Evolutionary conservation across 1,140 invertebrate genomes (phyloP).

Genomic region (Scaptomyza montana): DNA sequence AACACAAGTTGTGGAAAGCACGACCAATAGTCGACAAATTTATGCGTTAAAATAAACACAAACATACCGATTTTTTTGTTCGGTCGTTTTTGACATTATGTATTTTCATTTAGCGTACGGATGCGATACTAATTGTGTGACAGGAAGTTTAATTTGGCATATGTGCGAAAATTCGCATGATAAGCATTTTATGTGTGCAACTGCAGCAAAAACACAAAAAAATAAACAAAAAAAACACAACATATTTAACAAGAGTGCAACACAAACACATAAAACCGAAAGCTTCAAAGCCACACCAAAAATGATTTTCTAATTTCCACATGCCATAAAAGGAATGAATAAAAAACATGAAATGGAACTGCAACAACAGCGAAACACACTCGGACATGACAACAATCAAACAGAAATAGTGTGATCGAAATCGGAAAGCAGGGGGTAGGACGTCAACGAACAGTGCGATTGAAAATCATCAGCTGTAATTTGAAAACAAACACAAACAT

Average conservation of each 20-base stretch:
- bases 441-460: neutral
- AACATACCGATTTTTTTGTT: conserved; percentile 33
- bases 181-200: conserved; percentile 17
- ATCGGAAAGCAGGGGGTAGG: neutral
- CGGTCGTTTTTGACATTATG: conserved; percentile 19
- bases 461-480: conserved; percentile 69
- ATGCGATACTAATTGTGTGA: conserved; percentile 42
- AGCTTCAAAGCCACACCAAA: conserved; percentile 52
- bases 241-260: conserved; percentile 45
- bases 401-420: conserved; percentile 12
- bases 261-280: conserved; percentile 30
- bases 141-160: conserved; percentile 76
- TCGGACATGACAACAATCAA: conserved; percentile 27
- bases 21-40: conserved; percentile 48
- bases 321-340: conserved; percentile 51
- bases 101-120: conserved; percentile 40
- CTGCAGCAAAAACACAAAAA: neutral
- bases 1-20: conserved; percentile 16
- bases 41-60: conserved; percentile 68
- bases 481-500: conserved; percentile 40
- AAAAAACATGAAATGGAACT: conserved; percentile 21
- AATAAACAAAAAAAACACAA: no score
- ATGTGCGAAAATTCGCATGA: conserved; percentile 27
- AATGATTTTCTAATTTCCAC: conserved; percentile 80
- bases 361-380: conserved; percentile 16